Percentiles rank a stretch among this genome's conserved stretches.
Evolutionary conservation across 2,113 vertebrate genomes (phyloP).

Genomic region (Entomyzon cyanotis): DNA sequence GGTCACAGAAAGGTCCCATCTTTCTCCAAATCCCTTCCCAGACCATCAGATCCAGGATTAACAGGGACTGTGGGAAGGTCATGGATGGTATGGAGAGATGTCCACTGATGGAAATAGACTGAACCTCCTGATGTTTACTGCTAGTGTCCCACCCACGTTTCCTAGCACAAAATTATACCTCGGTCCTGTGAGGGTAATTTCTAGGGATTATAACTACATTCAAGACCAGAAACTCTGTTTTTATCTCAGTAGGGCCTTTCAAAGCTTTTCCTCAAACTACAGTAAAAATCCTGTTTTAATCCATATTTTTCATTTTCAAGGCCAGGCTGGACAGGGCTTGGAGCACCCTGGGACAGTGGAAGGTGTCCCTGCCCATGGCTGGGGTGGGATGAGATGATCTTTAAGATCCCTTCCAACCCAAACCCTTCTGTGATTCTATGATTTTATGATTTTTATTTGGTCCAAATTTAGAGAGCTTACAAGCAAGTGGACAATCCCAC

Average conservation of each 20-base stretch:
- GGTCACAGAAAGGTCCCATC: background rate
- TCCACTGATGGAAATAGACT: background rate
- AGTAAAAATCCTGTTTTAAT: background rate
- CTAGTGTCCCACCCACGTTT: background rate
- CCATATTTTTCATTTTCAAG: background rate
- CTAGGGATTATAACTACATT: background rate
- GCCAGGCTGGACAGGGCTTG: background rate
- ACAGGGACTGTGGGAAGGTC: background rate
- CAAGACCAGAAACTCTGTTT: background rate
- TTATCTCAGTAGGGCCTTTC: background rate
- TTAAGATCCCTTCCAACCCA: background rate
- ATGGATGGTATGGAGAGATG: background rate
- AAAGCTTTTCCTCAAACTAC: background rate
- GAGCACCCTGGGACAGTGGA: background rate
- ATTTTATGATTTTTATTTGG: background rate
- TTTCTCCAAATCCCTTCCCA: background rate
- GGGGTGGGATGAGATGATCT: background rate
- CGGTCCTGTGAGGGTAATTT: background rate
- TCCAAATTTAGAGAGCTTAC: background rate
- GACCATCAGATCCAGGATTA: background rate
- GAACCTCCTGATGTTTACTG: background rate
- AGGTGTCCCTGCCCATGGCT: background rate
- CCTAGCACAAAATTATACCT: background rate
- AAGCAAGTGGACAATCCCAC: background rate
- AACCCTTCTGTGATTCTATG: background rate